Evolutionary conservation across 2,797 vertebrate genomes (phyloP), one percentile per base, ranked within the genome.

Genomic region (Hipposideros larvatus): DNA sequence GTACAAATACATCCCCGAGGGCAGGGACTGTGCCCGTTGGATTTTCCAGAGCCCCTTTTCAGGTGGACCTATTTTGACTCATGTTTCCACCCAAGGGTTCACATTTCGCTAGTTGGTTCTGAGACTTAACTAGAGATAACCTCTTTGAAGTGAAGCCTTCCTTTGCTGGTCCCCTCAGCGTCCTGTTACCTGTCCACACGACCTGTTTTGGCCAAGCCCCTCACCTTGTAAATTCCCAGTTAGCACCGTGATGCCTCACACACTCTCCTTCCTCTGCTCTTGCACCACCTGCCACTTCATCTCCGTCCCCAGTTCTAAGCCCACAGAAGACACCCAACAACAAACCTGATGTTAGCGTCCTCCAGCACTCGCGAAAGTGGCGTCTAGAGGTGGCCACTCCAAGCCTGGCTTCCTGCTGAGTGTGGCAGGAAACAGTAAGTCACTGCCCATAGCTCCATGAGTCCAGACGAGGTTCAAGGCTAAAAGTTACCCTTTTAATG

Each of bases 301-400:
- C 71, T 43, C 11, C 61, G 18, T 28, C 48, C 55, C 65, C 48
- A 14, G 19, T 22, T 66, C 26, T 11, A 74, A 87, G 66, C 7
- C 18, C 31, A 46, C 4, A n/a, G 43, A 70, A 92, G 26, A 68
- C 7, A 63, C 51, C 73, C 86, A 57, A 8, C 19, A 65, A 91
- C 94, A 63, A 92, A 97, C 95, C 95, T 96, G 93, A 46, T 6
- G 15, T 34, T 34, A 41, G 73, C 0, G 41, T 94, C 79, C 84
- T 74, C 68, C 22, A 28, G 46, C 11, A 1, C n/a, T 48, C n/a
- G 13, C 59, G 22, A 5, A 2, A n/a, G 43, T 1, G 3, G n/a
- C 18, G 26, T 63, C 31, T 8, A 24, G 61, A 26, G 6, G 78
- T 43, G 85, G 74, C 11, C 22, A 1, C 13, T 16, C 10, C 37